Evolutionary conservation across 2,113 vertebrate species (phyloP).

Genomic region (Prochilodus magdalenae): DNA sequence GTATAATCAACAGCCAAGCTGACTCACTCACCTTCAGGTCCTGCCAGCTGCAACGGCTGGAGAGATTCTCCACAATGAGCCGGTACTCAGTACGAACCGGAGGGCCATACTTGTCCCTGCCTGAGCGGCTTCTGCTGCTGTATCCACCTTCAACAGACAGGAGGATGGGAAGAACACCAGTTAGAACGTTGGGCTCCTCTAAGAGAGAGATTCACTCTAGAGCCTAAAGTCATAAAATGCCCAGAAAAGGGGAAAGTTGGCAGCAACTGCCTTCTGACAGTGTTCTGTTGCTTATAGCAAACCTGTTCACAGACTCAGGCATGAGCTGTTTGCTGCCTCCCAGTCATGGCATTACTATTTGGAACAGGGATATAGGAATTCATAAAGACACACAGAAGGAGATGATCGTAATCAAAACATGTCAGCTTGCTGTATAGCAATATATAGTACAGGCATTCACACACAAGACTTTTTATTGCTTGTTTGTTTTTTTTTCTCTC

Average conservation of each 20-base stretch:
- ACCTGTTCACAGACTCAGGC: slow-evolving; percentile 49
- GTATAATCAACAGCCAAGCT: too few species aligned
- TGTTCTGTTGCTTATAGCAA: slow-evolving; percentile 43
- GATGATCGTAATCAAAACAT: slow-evolving; percentile 14
- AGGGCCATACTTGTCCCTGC: slow-evolving; percentile 94
- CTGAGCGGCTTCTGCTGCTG: slow-evolving; percentile 91
- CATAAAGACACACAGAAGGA: slow-evolving; percentile 18
- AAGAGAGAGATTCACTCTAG: neutral
- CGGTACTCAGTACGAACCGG: slow-evolving; percentile 96
- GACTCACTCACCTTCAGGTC: slow-evolving; percentile 89
- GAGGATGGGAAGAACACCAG: slow-evolving; percentile 8
- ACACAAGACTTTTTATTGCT: slow-evolving; percentile 33
- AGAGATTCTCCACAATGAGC: slow-evolving; percentile 97
- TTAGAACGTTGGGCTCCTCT: neutral
- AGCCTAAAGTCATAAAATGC: slow-evolving; percentile 32
- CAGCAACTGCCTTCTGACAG: neutral
- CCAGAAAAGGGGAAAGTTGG: slow-evolving; percentile 2
- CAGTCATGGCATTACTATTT: slow-evolving; percentile 47
- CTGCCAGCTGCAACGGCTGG: slow-evolving; percentile 98
- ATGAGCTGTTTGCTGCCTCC: slow-evolving; percentile 45
- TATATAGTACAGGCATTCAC: slow-evolving; percentile 34
- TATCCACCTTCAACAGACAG: slow-evolving; percentile 84
- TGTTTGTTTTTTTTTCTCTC: neutral
- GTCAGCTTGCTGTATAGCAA: neutral
- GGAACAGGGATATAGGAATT: slow-evolving; percentile 40